Evolutionary conservation across 1,140 invertebrate genomes (phyloP), one percentile per base, ranked within the genome.

Genomic region (Neodiprion lecontei): DNA sequence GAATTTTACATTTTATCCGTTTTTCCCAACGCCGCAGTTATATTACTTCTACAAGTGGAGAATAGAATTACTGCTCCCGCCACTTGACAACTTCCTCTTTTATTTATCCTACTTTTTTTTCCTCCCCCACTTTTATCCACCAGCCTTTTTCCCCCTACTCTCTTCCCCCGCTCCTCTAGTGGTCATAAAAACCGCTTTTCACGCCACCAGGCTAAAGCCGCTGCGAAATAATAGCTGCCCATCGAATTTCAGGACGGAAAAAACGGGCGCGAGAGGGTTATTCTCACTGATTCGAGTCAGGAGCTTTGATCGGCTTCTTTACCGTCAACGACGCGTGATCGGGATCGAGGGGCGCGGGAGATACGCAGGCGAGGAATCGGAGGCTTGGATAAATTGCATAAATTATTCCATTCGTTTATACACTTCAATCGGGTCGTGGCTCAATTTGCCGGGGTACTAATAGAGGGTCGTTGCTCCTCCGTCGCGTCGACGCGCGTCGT

Each of bases 1-100:
- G 53, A 61, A 61, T 61, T 61, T 61, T 61, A 61, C 53, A 61
- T 61, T 61, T 61, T 61, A 61, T 61, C 53, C 53, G 53, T 61
- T 61, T 40, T 61, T 61, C 53, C 53, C 53, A 17, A 61, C 53
- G n/a, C 53, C 28, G 28, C 53, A 61, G 53, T 61, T 61, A 40
- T 40, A 61, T 61, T 61, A 61, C 53, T 61, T 61, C n/a, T 61
- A 61, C 53, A 61, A 61, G 53, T 61, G 53, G 53, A 61, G n/a
- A 61, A 61, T 61, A 61, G 53, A 61, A 61, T 61, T 61, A 61
- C n/a, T 61, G 53, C 28, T 40, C 53, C 53, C 11, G 53, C 53
- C 11, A 61, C 53, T 61, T 61, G 53, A 61, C 53, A 61, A 61
- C 53, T 61, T 61, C 11, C n/a, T 61, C 53, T 17, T 14, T 61